Base-by-base conservation (phyloP, 2,113 vertebrate genomes). In the Bos javanicus region DNA sequence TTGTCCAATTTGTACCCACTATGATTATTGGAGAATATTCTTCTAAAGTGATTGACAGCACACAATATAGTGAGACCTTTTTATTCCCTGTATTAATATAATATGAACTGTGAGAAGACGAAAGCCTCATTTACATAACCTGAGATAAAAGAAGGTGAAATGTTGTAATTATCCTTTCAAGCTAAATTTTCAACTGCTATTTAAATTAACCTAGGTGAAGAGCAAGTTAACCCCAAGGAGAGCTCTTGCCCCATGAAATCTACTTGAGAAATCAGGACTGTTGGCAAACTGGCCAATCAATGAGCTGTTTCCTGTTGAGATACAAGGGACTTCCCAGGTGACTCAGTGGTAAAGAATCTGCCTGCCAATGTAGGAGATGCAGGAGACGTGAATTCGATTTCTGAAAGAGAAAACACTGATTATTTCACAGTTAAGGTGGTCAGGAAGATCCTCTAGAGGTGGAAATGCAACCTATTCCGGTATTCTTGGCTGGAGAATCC, bases 141-240 rank as follows among this genome's bases (percentile, higher is more conserved):
- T 98, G 98, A 99, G 98, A 99, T 99, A 99, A 99, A 99, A 99
- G 98, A 98, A 98, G 98, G 99, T 99, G 99, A 99, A 99, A 99
- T 99, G 99, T 99, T 99, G 98, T 99, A 99, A 99, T 99, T 99
- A 99, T 99, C 99, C 99, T 99, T 99, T 99, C 99, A 99, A 99
- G 99, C 98, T 99, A 99, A 99, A 99, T 99, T 99, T 99, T 99
- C 99, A 74, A 98, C 98, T 99, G 99, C 99, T 99, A 99, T 99
- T 99, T 99, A 99, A 99, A 99, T 99, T 99, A 99, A 99, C 99
- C 99, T 99, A 99, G 99, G 99, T 98, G 99, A 99, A 99, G 99
- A 98, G 99, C 98, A 99, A 99, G 98, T 99, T 99, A 99, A 99
- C 99, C 97, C 96, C 95, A 97, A 97, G 96, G 97, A 99, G 98